These are phyloP conservation scores for Limonius californicus DNA, from an alignment of 1,140 invertebrate species.

Conservation along the genomic window DNA sequence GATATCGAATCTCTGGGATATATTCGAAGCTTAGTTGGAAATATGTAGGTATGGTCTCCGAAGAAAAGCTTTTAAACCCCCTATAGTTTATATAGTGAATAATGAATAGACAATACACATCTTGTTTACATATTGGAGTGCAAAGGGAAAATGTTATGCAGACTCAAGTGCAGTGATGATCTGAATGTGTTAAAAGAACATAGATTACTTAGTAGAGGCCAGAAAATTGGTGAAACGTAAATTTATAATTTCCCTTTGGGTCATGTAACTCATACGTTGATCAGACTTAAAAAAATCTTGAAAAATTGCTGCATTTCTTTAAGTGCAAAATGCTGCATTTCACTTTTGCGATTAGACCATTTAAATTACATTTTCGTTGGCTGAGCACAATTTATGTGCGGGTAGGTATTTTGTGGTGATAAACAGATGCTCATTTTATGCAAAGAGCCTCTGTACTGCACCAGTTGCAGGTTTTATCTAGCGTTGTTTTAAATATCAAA, in stretches of 20 bases:
- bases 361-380: neutral
- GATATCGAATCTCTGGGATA: neutral
- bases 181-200: no score
- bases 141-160: no score
- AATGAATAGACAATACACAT: neutral
- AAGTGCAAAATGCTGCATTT: neutral
- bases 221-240: no score
- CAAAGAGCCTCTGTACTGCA: neutral
- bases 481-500: neutral
- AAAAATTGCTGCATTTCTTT: neutral
- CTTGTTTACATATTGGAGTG: neutral
- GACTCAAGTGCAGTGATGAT: no score
- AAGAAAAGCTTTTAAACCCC: neutral
- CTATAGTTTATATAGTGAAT: neutral
- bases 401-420: neutral
- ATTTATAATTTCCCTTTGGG: no score
- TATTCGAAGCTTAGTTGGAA: neutral
- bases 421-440: neutral
- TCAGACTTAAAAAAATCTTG: no score
- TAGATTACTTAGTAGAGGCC: no score
- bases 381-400: neutral
- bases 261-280: no score
- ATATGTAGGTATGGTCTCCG: neutral
- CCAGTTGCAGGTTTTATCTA: slow-evolving; percentile 1
- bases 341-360: neutral